These are phyloP conservation scores for Masnerella sp. DNA, from an alignment of 2,888 invertebrate genomes.

Conservation along the genomic window DNA sequence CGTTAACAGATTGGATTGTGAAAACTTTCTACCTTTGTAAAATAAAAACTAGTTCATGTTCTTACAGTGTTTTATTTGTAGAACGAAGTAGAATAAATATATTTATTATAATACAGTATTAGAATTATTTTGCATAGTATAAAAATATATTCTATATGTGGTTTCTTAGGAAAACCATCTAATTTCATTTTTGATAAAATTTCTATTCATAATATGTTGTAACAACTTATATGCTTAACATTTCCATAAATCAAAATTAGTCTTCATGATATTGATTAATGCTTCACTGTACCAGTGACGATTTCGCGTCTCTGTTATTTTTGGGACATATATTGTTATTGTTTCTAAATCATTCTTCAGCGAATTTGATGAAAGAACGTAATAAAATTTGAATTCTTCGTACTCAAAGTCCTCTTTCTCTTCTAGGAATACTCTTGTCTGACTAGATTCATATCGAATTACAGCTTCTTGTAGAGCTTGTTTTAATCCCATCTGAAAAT, in stretches of 20 bases:
- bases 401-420: slow-evolving; percentile 12
- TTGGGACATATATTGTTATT: slow-evolving; percentile 44
- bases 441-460: slow-evolving; percentile 75
- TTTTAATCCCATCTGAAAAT: slow-evolving; percentile 76
- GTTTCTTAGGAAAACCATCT: too few relatives aligned
- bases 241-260: slow-evolving; percentile 11
- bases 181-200: too few relatives aligned
- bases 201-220: too few relatives aligned
- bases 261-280: slow-evolving; percentile 14
- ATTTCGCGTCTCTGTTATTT: slow-evolving; percentile 36
- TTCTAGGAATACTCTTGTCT: slow-evolving; percentile 71
- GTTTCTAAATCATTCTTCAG: slow-evolving; percentile 17
- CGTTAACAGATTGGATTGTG: too few relatives aligned
- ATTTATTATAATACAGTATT: too few relatives aligned
- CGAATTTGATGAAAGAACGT: neutral
- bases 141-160: too few relatives aligned
- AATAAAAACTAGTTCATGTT: too few relatives aligned
- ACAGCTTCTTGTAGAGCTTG: slow-evolving; percentile 79
- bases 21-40: too few relatives aligned
- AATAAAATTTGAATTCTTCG: slow-evolving; percentile 56
- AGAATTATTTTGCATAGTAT: too few relatives aligned
- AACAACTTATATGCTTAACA: neutral
- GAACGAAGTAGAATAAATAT: too few relatives aligned
- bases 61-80: too few relatives aligned
- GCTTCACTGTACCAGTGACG: slow-evolving; percentile 45